Percentiles rank a stretch among this genome's conserved stretches.
These are phyloP conservation scores for Xerus rutilus DNA, from an alignment of 2,797 vertebrate genomes.

Conservation along the genomic window DNA sequence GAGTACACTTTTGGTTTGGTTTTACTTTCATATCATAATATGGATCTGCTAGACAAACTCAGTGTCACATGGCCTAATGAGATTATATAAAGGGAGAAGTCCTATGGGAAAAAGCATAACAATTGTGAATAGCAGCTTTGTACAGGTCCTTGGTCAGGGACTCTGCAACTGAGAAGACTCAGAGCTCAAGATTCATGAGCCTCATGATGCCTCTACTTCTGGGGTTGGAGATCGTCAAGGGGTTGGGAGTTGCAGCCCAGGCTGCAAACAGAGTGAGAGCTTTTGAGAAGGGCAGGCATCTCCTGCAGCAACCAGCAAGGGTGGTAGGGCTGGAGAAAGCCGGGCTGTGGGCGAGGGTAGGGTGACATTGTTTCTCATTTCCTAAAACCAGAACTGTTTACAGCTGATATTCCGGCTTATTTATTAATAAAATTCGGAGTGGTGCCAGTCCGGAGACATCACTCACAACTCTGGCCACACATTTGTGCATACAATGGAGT, in stretches of 20 bases:
- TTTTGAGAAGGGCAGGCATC: not conserved
- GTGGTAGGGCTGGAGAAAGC: not conserved
- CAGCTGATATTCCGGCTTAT: too few relatives aligned
- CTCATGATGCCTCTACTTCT: not conserved
- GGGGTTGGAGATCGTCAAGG: not conserved
- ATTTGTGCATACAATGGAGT: not conserved
- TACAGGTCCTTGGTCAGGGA: not conserved
- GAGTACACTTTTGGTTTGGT: not conserved
- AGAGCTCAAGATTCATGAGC: not conserved
- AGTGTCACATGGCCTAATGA: not conserved
- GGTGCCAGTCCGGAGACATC: not conserved
- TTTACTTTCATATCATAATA: not conserved
- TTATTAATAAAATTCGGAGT: too few relatives aligned
- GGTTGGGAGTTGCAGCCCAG: not conserved
- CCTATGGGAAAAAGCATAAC: not conserved
- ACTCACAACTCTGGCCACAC: not conserved
- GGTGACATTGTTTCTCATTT: too few relatives aligned
- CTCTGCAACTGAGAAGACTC: not conserved
- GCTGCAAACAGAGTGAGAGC: not conserved
- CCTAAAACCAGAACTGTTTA: too few relatives aligned
- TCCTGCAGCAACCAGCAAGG: not conserved
- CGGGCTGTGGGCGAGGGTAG: too few relatives aligned
- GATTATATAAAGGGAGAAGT: not conserved
- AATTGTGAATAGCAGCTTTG: not conserved
- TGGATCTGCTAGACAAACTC: not conserved